Evolutionary conservation across 2,797 vertebrate genomes (phyloP), one percentile per base, ranked within the genome.

Genomic region (Poecilia velifera): DNA sequence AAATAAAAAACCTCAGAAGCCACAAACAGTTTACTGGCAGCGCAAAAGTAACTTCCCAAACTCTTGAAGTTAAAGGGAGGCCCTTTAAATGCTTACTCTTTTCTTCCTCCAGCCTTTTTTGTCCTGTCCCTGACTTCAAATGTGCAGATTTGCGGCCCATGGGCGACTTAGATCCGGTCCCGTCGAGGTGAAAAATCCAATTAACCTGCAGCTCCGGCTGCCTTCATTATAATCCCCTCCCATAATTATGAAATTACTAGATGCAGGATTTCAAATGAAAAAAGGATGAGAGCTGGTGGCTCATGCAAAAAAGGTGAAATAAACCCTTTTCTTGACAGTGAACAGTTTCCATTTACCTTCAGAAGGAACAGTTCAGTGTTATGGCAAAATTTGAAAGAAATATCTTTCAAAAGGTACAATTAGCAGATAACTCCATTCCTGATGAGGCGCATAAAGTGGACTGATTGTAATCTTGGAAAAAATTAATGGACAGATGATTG

Each of bases 191-290:
- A 96, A 95, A 95, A 95, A 94, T 94, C 92, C 93, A 95, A 96
- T 96, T 96, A 96, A 95, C 95, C 95, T 93, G 90, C 92, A 91
- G 94, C 94, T 93, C 92, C 83, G 83, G 91, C 93, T 92, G 93
- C 93, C 92, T 93, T 90, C 90, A 78, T 90, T 93, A 94, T 95
- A 96, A 96, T 95, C 94, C 94, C 92, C 90, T 93, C 87, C 92
- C 91, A 95, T 96, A 95, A 96, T 96, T 95, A 95, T 95, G 92
- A 95, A 95, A 95, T 94, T 94, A 94, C 92, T 88, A 93, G 92
- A 95, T 93, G 93, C 94, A 94, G 93, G 91, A 92, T 95, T 96
- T 95, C 91, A 94, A 95, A 95, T 94, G 89, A 93, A 94, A 92
- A 93, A 90, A 85, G 89, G 89, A 94, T 92, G 91, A 94, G 92